A percentile compares a stretch with the other conserved stretches of the same genome.
Evolutionary conservation across 2,888 invertebrate species (phyloP).

Genomic region (Nipponacmea schrenckii): DNA sequence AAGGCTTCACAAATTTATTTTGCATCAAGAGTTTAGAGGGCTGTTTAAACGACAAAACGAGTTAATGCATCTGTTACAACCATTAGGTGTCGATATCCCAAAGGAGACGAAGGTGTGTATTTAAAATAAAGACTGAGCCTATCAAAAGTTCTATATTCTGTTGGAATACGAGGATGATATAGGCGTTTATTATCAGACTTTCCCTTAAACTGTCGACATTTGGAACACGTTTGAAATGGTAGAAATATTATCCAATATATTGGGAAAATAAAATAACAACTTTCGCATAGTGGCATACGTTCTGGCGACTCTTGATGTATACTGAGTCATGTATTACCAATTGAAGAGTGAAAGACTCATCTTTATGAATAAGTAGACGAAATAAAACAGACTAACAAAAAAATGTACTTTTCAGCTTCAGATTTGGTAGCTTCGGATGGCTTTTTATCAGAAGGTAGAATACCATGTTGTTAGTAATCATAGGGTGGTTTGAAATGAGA

Average conservation of each 20-base stretch:
- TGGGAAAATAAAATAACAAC: constrained; percentile 1
- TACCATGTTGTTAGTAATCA: background rate
- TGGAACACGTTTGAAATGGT: background rate
- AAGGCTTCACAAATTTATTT: background rate
- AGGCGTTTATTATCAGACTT: background rate
- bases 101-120: background rate
- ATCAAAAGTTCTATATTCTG: background rate
- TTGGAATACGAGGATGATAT: background rate
- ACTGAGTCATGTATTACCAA: background rate
- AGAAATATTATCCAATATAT: background rate
- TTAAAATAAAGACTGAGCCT: background rate
- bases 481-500: background rate
- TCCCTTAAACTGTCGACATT: background rate
- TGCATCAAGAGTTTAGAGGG: background rate
- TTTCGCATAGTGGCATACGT: background rate
- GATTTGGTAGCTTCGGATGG: background rate
- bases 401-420: background rate
- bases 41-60: background rate
- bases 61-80: background rate
- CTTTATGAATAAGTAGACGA: background rate
- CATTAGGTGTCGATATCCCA: background rate
- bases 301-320: background rate
- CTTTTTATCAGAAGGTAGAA: background rate
- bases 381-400: background rate
- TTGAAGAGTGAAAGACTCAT: background rate